Evolutionary conservation across 2,888 invertebrate species (phyloP).

Genomic region (Cephus sareptanus): DNA sequence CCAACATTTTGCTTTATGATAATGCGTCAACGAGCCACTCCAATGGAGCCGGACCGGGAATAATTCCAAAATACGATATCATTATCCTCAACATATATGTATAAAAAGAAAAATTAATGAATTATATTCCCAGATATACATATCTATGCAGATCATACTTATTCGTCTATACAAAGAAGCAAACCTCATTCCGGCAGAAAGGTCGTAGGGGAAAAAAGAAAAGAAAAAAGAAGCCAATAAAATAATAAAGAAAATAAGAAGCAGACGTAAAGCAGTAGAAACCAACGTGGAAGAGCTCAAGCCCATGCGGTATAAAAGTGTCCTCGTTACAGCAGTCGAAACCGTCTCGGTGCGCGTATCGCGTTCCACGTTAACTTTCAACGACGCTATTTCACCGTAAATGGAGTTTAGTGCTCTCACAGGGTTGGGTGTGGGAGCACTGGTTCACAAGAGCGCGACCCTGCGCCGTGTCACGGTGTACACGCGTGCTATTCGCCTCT

Average conservation of each 20-base stretch:
- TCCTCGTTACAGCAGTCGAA: conserved; percentile 16
- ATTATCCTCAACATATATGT: neutral
- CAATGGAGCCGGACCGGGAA: neutral
- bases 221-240: neutral
- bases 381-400: conserved; percentile 37
- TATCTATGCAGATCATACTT: neutral
- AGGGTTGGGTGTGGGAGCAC: conserved; percentile 31
- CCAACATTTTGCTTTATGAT: neutral
- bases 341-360: conserved; percentile 24
- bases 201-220: neutral
- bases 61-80: neutral
- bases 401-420: conserved; percentile 36
- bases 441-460: conserved; percentile 15
- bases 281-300: neutral
- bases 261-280: neutral
- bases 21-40: neutral
- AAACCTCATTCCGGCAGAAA: neutral
- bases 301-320: conserved; percentile 14
- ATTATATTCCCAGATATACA: neutral
- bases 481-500: neutral
- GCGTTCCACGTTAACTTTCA: conserved; percentile 33
- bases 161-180: neutral
- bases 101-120: neutral
- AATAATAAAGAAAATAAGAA: neutral
- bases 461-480: neutral